These are phyloP conservation scores for Seladonia tumulorum DNA, from an alignment of 2,888 invertebrate genomes.

Conservation along the genomic window DNA sequence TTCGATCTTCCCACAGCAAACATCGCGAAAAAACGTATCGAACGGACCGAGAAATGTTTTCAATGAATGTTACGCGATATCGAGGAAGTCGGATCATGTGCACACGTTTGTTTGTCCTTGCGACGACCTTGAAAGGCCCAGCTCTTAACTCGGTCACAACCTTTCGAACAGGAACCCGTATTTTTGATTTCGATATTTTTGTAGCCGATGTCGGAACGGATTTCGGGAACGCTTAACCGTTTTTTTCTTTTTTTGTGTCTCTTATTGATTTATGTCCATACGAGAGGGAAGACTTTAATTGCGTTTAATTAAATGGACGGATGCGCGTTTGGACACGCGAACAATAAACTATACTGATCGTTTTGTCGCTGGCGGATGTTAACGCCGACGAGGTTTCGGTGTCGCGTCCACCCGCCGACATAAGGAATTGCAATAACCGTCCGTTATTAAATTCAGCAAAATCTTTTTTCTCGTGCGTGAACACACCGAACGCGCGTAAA, in stretches of 20 bases:
- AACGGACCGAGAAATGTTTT: background rate
- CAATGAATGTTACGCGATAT: background rate
- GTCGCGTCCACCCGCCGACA: background rate
- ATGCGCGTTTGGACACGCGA: background rate
- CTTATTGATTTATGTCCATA: constrained; percentile 1
- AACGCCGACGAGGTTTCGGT: background rate
- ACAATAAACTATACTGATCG: background rate
- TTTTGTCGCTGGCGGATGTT: background rate
- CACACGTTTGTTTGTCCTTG: background rate
- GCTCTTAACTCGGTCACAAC: background rate
- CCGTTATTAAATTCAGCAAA: constrained; percentile 51
- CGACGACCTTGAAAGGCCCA: background rate
- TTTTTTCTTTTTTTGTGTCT: too few species aligned
- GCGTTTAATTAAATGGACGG: constrained; percentile 47
- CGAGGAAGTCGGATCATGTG: background rate
- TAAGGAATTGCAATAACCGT: constrained; percentile 41
- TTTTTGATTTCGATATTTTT: background rate
- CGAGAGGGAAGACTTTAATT: constrained; percentile 42
- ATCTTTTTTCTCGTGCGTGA: constrained; percentile 15
- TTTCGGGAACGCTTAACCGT: background rate
- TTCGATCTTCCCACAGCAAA: background rate
- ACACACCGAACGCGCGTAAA: background rate
- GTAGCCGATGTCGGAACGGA: background rate
- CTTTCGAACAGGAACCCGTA: background rate
- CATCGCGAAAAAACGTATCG: background rate